Evolutionary conservation across 2,797 vertebrate species (phyloP), one percentile per base, ranked within the genome.

Genomic region (Margarornis squamiger): DNA sequence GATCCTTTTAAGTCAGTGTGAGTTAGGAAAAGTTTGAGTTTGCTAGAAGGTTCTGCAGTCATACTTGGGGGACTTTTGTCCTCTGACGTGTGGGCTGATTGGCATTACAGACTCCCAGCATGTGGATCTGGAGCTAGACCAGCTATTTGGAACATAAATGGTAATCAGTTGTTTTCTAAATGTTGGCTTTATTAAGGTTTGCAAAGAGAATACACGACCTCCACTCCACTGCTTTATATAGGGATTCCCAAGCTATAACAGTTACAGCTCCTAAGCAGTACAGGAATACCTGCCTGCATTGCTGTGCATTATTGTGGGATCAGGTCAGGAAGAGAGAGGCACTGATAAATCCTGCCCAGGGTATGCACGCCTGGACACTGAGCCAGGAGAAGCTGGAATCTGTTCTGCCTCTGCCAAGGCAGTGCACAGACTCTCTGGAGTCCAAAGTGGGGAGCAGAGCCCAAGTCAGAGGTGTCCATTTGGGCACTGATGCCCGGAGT

Each of bases 41-140:
- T 88, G 54, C 85, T 62, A 4, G 94, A 94, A 88, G 49, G 10
- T 93, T 94, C 88, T 89, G 67, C 54, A 46, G 77, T 76, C 18
- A 2, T 45, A 62, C 74, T 76, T 76, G 63, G 34, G 41, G 30
- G 3, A 57, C 81, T 96, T 80, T 12, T 90, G 82, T 88, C 65
- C 57, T 81, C 67, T 67, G 78, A 38, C 57, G 48, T 57, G 85
- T 94, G 89, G 89, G 92, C 51, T 88, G 76, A 41, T 46, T 88
- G 72, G 89, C 89, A 91, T 52, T 75, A 19, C 79, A 86, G 34
- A 41, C 54, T 92, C 62, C 13, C 68, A 63, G 55, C 39, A 51
- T 79, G 83, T 86, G 77, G 43, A 75, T 43, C 26, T 89, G 92
- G 95, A 96, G 70, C 82, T 41, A 11, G 46, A 84, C 84, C 88